Conservation (phyloP, 2,888 invertebrate species). For the Liopterus haemorrhoidalis region DNA sequence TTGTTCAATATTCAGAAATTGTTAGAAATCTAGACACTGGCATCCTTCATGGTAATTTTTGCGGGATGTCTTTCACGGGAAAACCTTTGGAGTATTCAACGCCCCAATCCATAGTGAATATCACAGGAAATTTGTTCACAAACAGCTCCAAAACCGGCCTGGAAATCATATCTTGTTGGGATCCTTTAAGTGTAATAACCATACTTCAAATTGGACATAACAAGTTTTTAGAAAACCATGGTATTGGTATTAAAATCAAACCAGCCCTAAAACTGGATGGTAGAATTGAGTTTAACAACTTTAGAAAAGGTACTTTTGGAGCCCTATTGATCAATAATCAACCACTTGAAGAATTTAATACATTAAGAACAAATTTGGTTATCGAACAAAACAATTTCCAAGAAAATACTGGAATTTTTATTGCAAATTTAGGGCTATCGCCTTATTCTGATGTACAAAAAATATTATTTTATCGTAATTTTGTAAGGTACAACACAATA, state of each 20-base stretch:
- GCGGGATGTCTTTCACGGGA: constrained; percentile 71
- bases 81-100: no score
- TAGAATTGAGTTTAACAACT: constrained; percentile 82
- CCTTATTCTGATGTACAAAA: constrained; percentile 79
- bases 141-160: constrained; percentile 72
- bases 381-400: constrained; percentile 86
- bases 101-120: no score
- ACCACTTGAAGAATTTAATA: constrained; percentile 71
- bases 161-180: constrained; percentile 81
- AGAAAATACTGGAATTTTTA: constrained; percentile 82
- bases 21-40: constrained; percentile 83
- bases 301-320: constrained; percentile 74
- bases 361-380: constrained; percentile 62
- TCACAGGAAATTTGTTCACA: constrained; percentile 87
- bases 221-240: constrained; percentile 68
- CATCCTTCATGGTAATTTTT: constrained; percentile 88
- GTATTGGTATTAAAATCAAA: constrained; percentile 68
- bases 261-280: constrained; percentile 77
- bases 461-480: constrained; percentile 81
- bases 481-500: constrained; percentile 77
- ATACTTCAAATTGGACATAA: constrained; percentile 81
- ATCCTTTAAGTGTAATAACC: constrained; percentile 48
- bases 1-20: constrained; percentile 80
- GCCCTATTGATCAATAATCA: constrained; percentile 79
- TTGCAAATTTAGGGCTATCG: constrained; percentile 79